Evolutionary conservation across 2,113 vertebrate species (phyloP), one percentile per base, ranked within the genome.

Genomic region (Stigmatopora argus): DNA sequence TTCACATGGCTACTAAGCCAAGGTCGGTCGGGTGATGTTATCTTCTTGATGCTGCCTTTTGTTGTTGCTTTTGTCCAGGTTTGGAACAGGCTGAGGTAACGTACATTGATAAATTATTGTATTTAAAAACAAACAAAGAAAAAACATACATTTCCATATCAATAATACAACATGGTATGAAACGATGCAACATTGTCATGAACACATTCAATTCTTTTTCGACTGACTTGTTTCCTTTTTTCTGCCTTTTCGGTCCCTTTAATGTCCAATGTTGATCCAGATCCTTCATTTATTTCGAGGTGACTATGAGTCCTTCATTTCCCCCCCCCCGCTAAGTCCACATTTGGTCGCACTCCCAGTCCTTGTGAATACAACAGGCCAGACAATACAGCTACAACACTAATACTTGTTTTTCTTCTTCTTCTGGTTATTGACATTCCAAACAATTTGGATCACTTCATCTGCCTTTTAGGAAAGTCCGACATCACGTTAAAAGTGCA

Each of bases 131-230:
- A 55, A 56, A 52, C 12, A 53, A 13, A 23, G 1, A 19, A 31
- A 19, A 23, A 19, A 53, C 13, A 56, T 13, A 86, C 74, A 85
- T 77, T 83, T 81, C 64, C 71, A 78, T 76, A 78, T 74, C 73
- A 77, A 77, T 78, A 80, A 85, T 87, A 88, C 80, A 85, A 89
- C 87, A 85, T 79, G 67, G 84, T 87, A 89, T 87, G 84, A 87
- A 88, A 87, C 58, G 68, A 86, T 83, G 76, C 75, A 83, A 84
- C 71, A 71, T 78, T 73, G 78, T 79, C 70, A 69, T 65, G 51
- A 62, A 79, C 75, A 78, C 69, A 80, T 75, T 76, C 70, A 55
- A 31, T 51, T 49, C 3, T 31, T 63, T 46, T 62, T 7, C 26
- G 23, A 63, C 18, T 26, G 15, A 62, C 51, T 57, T 59, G 31